Percentiles rank a stretch among this genome's conserved stretches.
These are phyloP conservation scores for Solenopsis invicta DNA, from an alignment of 1,140 invertebrate genomes.

Conservation along the genomic window DNA sequence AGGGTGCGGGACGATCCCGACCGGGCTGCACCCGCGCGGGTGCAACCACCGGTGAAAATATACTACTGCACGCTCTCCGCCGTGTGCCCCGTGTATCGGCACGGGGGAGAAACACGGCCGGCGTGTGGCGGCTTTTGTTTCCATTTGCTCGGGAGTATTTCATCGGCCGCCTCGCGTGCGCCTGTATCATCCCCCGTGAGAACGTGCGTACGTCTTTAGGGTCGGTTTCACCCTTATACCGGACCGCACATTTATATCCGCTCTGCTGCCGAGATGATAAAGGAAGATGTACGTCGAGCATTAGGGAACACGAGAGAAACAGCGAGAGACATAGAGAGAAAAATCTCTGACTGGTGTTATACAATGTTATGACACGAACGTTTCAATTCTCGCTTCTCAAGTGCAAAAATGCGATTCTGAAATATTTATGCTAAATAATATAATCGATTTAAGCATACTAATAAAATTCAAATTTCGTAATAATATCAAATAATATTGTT, in stretches of 20 bases:
- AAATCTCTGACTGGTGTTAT: not conserved
- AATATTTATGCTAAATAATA: not conserved
- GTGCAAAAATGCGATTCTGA: not conserved
- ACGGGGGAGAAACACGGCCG: conserved; percentile 56
- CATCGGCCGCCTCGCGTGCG: conserved; percentile 40
- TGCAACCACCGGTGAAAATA: conserved; percentile 77
- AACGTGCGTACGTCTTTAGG: conserved; percentile 44
- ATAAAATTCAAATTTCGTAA: not conserved
- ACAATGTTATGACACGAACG: not conserved
- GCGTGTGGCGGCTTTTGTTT: conserved; percentile 65
- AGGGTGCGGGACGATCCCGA: conserved; percentile 28
- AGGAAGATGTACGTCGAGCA: conserved; percentile 34
- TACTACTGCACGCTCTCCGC: conserved; percentile 63
- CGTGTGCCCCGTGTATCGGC: conserved; percentile 61
- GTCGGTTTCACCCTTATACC: conserved; percentile 21
- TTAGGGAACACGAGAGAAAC: conserved; percentile 40
- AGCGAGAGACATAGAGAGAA: not conserved
- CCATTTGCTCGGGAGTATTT: conserved; percentile 65
- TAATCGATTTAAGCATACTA: not conserved
- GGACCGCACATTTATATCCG: conserved; percentile 39
- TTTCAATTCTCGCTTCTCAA: not conserved
- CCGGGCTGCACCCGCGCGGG: conserved; percentile 60
- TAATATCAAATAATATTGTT: not conserved
- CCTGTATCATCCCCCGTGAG: conserved; percentile 25
- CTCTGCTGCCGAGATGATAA: conserved; percentile 26